Evolutionary conservation across 2,888 invertebrate species (phyloP), one percentile per base, ranked within the genome.

Genomic region (Orthosia cruda): DNA sequence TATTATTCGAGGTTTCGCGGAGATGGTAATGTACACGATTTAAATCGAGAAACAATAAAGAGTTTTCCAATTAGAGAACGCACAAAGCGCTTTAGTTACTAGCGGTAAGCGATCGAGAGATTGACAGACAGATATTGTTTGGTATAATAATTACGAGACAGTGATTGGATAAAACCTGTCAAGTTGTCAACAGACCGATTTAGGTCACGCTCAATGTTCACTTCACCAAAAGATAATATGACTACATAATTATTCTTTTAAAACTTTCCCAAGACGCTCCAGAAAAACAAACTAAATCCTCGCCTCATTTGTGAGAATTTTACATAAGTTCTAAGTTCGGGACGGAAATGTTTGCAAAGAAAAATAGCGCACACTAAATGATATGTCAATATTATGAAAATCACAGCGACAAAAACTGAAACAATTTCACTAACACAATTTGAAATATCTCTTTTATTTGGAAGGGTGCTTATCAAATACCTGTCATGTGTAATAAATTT

Each of bases 401-500:
- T 74, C 58, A 80, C n/a, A 52, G 80, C 52, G 69, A 49, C 20
- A 80, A 66, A 71, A 81, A 73, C 69, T 84, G 71, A 87, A 85
- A 87, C 79, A 84, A 78, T 72, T 82, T 79, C 59, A 68, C 70
- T 75, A 81, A 86, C 64, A 54, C 71, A 83, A 87, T 87, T 82
- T 80, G 74, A 84, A 84, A 87, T 84, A 85, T 84, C 88, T 79
- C 82, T 88, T 87, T 88, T 89, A 87, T 89, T 89, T 85, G 84
- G 75, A 77, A 81, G 77, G 83, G 83, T 83, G 82, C 86, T 88
- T 82, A 83, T 87, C 87, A 90, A 89, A 89, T 88, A 88, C 82
- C 84, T 86, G 88, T 88, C 89, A 87, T 86, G 87, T 86, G 90
- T 87, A 89, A 89, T 89, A 89, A 90, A 89, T 87, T 90, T 86